Base-by-base conservation (phyloP, 2,797 vertebrate genomes). In the Microctenopoma steveboyesi region DNA sequence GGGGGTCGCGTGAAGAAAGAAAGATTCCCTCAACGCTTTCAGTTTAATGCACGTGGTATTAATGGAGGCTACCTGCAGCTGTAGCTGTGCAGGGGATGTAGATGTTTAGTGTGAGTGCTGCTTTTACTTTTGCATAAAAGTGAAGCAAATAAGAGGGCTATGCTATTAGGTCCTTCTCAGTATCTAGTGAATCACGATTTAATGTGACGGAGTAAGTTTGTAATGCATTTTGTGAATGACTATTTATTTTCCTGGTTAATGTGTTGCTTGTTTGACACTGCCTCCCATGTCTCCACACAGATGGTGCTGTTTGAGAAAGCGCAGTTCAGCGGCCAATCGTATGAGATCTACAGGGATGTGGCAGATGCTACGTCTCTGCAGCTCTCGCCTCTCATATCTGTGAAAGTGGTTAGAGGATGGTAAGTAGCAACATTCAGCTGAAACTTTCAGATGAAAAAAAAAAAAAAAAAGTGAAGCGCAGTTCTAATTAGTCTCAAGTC, bases 341-440 rank as follows among this genome's bases (percentile, higher is more conserved):
- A 95, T 66, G 96, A 98, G 87, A 90, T 97, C 74, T 95, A 93
- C 84, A 81, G 93, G 66, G 96, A 98, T 51, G 18, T 95, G 16
- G 74, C 84, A 46, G 95, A 98, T 82, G 95, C 95, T 56, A 95
- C 91, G 13, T 90, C 95, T 11, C 92, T 97, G 91, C 85, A 87
- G 78, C 86, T 99, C n/a, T 95, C 96, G 0, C 91, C 94, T 35
- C 74, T 93, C 63, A 89, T 97, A 69, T 93, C 95, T 4, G 76
- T 97, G 48, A 96, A 94, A 90, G 95, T 97, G 13, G 61, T 97
- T 37, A 90, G 96, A 93, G 97, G 97, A 91, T 98, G 97, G 97
- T 99, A 86, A 96, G 96, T 76, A 47, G 51, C 7, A 6, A 7
- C 11, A 25, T 39, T 61, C 18, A 37, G 28, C 53, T 7, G 18